Base-by-base conservation (phyloP, 2,888 invertebrate species). In the Leucophenga montana region DNA sequence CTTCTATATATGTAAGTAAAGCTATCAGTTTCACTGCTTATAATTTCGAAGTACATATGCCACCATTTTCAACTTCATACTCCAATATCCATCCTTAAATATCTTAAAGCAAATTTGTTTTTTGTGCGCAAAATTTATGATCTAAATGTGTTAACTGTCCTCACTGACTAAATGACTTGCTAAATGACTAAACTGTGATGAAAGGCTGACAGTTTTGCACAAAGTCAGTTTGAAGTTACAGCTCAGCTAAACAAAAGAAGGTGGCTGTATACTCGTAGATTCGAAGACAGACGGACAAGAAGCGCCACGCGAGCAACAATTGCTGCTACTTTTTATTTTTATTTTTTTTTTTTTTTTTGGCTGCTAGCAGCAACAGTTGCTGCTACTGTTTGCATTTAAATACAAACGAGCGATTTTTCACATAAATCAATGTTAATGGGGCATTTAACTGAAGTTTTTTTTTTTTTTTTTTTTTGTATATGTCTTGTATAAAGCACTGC, bases 341-440 rank as follows among this genome's bases (percentile, higher is more conserved):
- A 11, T 50, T 57, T 65, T 71, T 14, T 44, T 33, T 31, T 62
- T 62, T 44, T 20, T 57, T 57, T 50, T 50, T 14, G 16, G 16
- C 50, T 50, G 8, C 13, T n/a, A 18, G 16, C 50, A 50, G 18
- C 16, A 39, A 16, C 61, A 72, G 64, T 50, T 50, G 31, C 48
- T 62, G 69, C 50, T 50, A n/a, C 8, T 18, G 31, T n/a, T 16
- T 66, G 73, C 71, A 67, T 75, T 78, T 77, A 73, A 78, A 80
- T 77, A 77, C 77, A 76, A 80, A 78, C 79, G 78, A 77, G 74
- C 76, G 77, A 77, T 70, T 81, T 79, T 79, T 78, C 83, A 83
- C 82, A 82, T 81, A 82, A 83, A 82, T 83, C 78, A 76, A 71
- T 71, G 73, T 71, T 79, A 81, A 79, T 81, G 76, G 77, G 69